Evolutionary conservation across 2,113 vertebrate species (phyloP).

Genomic region (Amphiprion ocellaris): DNA sequence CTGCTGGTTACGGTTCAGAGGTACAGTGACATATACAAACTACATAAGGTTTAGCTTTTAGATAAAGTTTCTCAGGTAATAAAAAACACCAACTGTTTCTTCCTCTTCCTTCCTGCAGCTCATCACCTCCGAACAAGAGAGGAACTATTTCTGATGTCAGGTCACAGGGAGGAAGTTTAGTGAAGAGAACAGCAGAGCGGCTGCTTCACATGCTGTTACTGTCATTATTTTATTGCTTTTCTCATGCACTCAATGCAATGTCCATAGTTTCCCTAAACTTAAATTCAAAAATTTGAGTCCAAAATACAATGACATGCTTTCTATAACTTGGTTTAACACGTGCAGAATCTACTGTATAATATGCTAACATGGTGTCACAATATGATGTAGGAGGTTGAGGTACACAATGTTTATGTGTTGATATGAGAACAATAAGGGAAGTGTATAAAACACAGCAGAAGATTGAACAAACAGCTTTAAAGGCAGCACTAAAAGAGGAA

Average conservation of each 20-base stretch:
- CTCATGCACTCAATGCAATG: not conserved
- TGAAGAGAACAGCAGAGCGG: slow-evolving; percentile 19
- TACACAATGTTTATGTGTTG: too few relatives aligned
- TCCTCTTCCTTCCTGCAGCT: slow-evolving; percentile 17
- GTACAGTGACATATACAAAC: not conserved
- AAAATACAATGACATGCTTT: too few relatives aligned
- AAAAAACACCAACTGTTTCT: not conserved
- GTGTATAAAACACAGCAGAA: too few relatives aligned
- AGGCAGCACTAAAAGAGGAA: too few relatives aligned
- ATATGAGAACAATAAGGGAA: too few relatives aligned
- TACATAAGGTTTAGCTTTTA: not conserved
- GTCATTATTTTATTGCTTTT: not conserved
- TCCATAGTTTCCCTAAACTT: not conserved
- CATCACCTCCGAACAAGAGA: slow-evolving; percentile 12
- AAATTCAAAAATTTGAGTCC: not conserved
- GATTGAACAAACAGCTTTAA: too few relatives aligned
- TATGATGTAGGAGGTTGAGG: not conserved
- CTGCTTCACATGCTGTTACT: slow-evolving; percentile 37
- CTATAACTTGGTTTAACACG: not conserved
- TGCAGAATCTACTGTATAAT: too few relatives aligned
- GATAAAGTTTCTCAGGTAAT: not conserved
- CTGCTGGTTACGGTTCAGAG: not conserved
- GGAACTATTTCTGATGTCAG: slow-evolving; percentile 42
- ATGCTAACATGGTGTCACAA: not conserved
- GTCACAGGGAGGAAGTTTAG: slow-evolving; percentile 51